Conservation (phyloP, 2,888 invertebrate genomes). For the Pyralis farinalis region DNA sequence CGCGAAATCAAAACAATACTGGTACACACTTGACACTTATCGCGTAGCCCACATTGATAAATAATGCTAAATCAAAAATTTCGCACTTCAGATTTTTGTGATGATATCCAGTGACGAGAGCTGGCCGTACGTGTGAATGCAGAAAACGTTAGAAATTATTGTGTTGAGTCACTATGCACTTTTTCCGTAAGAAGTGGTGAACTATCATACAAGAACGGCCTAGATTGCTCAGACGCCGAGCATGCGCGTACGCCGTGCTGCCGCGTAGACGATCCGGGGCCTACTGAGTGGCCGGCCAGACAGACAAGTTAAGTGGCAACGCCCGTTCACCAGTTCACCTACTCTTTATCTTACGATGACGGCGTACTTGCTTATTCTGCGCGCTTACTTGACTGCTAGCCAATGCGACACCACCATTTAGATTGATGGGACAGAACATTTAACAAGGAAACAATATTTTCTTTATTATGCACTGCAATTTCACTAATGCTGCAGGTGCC, state of each 20-base stretch:
- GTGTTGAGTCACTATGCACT: slow-evolving; percentile 46
- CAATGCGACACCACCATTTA: slow-evolving; percentile 31
- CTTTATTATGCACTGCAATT: too few relatives aligned
- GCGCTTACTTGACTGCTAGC: slow-evolving; percentile 55
- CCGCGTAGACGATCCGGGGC: slow-evolving; percentile 57
- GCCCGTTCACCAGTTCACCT: slow-evolving; percentile 74
- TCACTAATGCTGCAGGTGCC: too few relatives aligned
- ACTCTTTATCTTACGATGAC: slow-evolving; percentile 70
- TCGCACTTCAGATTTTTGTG: slow-evolving; percentile 44
- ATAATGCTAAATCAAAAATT: slow-evolving; percentile 42
- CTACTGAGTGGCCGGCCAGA: slow-evolving; percentile 50
- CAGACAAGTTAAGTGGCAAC: slow-evolving; percentile 56
- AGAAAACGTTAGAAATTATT: slow-evolving; percentile 38
- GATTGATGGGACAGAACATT: not conserved
- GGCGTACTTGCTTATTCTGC: slow-evolving; percentile 41
- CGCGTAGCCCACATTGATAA: slow-evolving; percentile 70
- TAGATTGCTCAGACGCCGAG: slow-evolving; percentile 34
- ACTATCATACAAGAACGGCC: slow-evolving; percentile 63
- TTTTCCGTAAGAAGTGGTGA: slow-evolving; percentile 59
- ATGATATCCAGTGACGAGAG: slow-evolving; percentile 28
- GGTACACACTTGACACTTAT: slow-evolving; percentile 61
- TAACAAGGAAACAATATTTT: too few relatives aligned
- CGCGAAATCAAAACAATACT: slow-evolving; percentile 45
- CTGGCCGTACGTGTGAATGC: slow-evolving; percentile 15
- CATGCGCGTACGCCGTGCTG: slow-evolving; percentile 64